These are phyloP conservation scores for Rhadinocentrus ornatus DNA, from an alignment of 2,797 vertebrate genomes.

Conservation along the genomic window DNA sequence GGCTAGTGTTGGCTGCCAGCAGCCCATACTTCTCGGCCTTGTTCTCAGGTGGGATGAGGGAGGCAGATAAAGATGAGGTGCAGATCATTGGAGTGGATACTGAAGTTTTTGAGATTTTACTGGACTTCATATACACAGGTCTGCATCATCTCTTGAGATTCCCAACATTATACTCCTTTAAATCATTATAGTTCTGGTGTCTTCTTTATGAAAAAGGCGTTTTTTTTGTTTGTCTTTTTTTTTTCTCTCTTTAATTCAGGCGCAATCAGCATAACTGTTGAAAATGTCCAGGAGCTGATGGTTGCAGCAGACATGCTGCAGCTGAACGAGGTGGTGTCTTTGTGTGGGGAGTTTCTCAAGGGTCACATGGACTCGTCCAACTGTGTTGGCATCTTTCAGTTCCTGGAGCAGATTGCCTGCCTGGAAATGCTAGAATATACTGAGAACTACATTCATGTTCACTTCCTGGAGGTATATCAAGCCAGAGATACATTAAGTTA, in stretches of 20 bases:
- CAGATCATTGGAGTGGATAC: slow-evolving; percentile 91
- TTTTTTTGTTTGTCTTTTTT: background rate
- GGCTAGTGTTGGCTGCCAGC: slow-evolving; percentile 93
- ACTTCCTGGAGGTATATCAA: slow-evolving; percentile 90
- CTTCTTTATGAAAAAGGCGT: background rate
- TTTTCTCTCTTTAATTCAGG: slow-evolving; percentile 76
- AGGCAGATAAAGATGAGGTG: slow-evolving; percentile 90
- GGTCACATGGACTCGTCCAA: slow-evolving; percentile 93
- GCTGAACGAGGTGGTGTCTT: slow-evolving; percentile 91
- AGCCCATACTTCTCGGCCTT: slow-evolving; percentile 95
- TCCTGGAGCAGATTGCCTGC: slow-evolving; percentile 94
- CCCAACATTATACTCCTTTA: background rate
- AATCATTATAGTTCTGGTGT: background rate
- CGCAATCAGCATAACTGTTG: slow-evolving; percentile 87
- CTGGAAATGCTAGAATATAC: slow-evolving; percentile 92
- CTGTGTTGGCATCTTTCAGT: slow-evolving; percentile 95
- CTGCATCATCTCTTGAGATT: background rate
- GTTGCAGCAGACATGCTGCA: slow-evolving; percentile 98
- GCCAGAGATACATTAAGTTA: background rate
- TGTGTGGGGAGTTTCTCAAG: slow-evolving; percentile 95
- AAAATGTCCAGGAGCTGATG: slow-evolving; percentile 95
- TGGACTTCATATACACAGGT: slow-evolving; percentile 96
- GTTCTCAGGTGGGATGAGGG: slow-evolving; percentile 93
- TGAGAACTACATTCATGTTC: slow-evolving; percentile 94
- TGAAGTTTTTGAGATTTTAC: slow-evolving; percentile 87